Base-by-base conservation (phyloP, 2,797 vertebrate genomes). In the Phalanger gymnotis region DNA sequence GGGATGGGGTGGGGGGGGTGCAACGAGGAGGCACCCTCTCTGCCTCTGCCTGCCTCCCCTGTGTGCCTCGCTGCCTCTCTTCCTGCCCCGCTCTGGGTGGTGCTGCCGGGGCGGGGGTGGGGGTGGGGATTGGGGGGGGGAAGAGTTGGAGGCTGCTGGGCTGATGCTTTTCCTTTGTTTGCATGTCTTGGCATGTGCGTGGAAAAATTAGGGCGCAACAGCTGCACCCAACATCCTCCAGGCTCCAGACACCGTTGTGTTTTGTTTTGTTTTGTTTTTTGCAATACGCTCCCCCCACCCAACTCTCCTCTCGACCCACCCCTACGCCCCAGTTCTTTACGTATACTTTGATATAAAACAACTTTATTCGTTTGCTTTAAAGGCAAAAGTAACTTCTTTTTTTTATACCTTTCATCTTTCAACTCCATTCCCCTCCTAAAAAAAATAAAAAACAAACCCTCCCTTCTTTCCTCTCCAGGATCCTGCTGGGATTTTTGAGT, bases 401-500 rank as follows among this genome's bases (percentile, higher is more conserved):
- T 54, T 53, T 90, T 92, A 47, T 22, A 90, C 90, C 53, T 92
- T 95, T 98, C 97, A 87, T 90, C 53, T 56, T 54, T 30, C 27
- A 92, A 0, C 57, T 91, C 92, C 4, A 19, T 90, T 91, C 91
- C 58, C 73, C 40, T 16, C n/a, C 22, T 40, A 25, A 47, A 81
- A 40, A 73, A 47, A 73, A 81, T 4, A 47, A 47, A 25, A 47
- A 81, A 0, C 95, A 81, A 95, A 94, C 94, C 93, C 93, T 54
- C 56, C 97, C 95, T 55, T 92, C 52, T 93, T 96, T 93, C 93
- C 96, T 91, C 54, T 91, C 57, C 98, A 99, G 99, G 99, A 99
- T 97, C 99, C 99, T 91, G 99, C 99, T 95, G 99, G 99, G 98
- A 99, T 99, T 97, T 99, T 99, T 98, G 99, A 99, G 98, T 98